phyloP scores from a whole-genome alignment of 2,888 invertebrate genomes.

The Crematogaster levior region DNA sequence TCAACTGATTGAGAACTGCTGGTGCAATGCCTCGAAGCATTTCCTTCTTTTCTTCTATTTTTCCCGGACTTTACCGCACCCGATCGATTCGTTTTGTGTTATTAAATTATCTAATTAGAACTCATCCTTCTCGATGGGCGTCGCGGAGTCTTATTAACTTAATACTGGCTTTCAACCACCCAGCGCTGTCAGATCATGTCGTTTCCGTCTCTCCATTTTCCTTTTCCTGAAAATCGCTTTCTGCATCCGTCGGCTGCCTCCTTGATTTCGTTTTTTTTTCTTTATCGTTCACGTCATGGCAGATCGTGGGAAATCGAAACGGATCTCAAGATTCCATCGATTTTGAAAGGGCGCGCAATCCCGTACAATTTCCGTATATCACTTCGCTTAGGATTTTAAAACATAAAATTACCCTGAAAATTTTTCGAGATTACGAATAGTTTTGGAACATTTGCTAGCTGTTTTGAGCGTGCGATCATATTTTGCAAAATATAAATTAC shows the following conservation, averaged over 20 bases:
- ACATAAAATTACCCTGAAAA: conserved; percentile 22
- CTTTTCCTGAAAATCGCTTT: conserved; percentile 38
- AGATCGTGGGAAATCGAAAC: conserved; percentile 21
- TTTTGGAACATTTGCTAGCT: not conserved
- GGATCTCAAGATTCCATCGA: conserved; percentile 25
- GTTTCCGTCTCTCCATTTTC: conserved; percentile 29
- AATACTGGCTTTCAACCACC: conserved; percentile 28
- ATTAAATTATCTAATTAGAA: conserved; percentile 54
- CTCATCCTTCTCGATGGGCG: conserved; percentile 48
- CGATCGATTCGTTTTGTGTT: conserved; percentile 44
- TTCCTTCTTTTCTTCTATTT: conserved; percentile 1
- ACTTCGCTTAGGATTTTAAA: conserved; percentile 1
- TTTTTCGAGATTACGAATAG: conserved; percentile 6
- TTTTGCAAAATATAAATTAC: not conserved
- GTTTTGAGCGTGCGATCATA: not conserved
- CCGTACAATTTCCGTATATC: conserved; percentile 32
- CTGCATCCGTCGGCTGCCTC: conserved; percentile 34
- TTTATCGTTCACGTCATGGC: conserved; percentile 23
- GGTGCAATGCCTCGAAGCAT: conserved; percentile 1
- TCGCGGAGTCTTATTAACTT: conserved; percentile 53
- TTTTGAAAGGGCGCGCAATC: conserved; percentile 11
- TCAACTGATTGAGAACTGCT: conserved; percentile 30
- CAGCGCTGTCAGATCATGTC: conserved; percentile 28
- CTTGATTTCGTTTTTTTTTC: conserved; percentile 40
- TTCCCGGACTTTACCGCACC: conserved; percentile 28